Conservation (phyloP, 2,888 invertebrate genomes). For the Apeira syringaria region DNA sequence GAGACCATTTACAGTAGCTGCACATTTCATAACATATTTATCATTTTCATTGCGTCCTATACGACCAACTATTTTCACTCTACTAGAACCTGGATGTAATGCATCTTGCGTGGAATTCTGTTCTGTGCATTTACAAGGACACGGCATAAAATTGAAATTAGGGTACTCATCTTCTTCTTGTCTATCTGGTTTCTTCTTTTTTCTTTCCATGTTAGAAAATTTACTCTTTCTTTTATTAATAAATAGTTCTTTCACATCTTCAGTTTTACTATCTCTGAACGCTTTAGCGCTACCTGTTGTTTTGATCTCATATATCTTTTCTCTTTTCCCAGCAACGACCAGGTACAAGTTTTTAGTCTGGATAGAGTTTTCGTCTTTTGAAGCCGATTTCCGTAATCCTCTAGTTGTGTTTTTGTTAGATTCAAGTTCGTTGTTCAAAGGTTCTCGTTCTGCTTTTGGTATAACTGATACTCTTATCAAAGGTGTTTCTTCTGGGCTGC, state of each 20-base stretch:
- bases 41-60: constrained; percentile 59
- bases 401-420: constrained; percentile 39
- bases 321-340: constrained; percentile 46
- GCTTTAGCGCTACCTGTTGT: constrained; percentile 54
- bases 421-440: constrained; percentile 24
- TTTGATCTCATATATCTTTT: constrained; percentile 55
- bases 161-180: constrained; percentile 22
- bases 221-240: background rate
- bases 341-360: constrained; percentile 49
- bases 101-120: background rate
- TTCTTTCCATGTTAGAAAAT: constrained; percentile 57
- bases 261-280: constrained; percentile 31
- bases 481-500: constrained; percentile 38
- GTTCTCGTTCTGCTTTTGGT: constrained; percentile 43
- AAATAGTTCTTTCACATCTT: constrained; percentile 22
- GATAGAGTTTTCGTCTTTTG: constrained; percentile 45
- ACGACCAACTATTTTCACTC: constrained; percentile 57
- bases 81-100: constrained; percentile 36
- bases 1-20: constrained; percentile 58
- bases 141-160: constrained; percentile 1
- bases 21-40: constrained; percentile 59
- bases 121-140: constrained; percentile 1
- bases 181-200: constrained; percentile 38
- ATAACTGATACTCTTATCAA: constrained; percentile 59
- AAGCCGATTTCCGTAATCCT: constrained; percentile 40